Conservation (phyloP, 2,888 invertebrate genomes). For the Zhengitettix transpicula region DNA sequence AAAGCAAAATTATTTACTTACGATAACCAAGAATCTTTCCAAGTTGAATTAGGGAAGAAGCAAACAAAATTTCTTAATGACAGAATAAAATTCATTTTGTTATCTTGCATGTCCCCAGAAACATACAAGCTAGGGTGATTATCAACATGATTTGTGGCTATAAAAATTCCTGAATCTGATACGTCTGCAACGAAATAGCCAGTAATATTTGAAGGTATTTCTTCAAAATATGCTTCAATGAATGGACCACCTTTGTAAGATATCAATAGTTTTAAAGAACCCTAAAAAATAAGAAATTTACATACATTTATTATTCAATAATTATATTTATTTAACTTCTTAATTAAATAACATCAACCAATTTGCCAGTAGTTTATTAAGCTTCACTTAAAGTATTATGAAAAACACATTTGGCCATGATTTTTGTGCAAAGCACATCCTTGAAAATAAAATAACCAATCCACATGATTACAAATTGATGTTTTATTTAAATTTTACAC, state of each 20-base stretch:
- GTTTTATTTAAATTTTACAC: no score
- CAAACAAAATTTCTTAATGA: constrained; percentile 68
- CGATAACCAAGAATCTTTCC: constrained; percentile 70
- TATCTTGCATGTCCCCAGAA: constrained; percentile 44
- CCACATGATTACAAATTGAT: no score
- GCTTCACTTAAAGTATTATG: no score
- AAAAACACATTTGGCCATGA: no score
- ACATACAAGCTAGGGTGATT: constrained; percentile 63
- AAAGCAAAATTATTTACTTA: constrained; percentile 28
- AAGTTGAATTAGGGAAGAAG: constrained; percentile 66
- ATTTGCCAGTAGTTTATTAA: no score
- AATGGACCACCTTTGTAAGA: constrained; percentile 59
- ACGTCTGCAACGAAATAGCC: constrained; percentile 76
- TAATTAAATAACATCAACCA: no score
- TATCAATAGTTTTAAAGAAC: constrained; percentile 49
- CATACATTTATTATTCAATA: no score
- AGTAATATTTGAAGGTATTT: constrained; percentile 26
- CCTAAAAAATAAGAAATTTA: constrained; percentile 14
- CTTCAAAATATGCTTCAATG: constrained; percentile 56
- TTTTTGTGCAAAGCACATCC: no score
- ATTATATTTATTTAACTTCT: no score
- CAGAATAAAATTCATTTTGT: constrained; percentile 43
- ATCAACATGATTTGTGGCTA: constrained; percentile 65
- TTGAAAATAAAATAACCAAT: no score
- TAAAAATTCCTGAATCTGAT: constrained; percentile 59